Evolutionary conservation across 92 coral and sea anemone species (phyloP), one percentile per base, ranked within the genome.

Genomic region (Palythoa grandis): DNA sequence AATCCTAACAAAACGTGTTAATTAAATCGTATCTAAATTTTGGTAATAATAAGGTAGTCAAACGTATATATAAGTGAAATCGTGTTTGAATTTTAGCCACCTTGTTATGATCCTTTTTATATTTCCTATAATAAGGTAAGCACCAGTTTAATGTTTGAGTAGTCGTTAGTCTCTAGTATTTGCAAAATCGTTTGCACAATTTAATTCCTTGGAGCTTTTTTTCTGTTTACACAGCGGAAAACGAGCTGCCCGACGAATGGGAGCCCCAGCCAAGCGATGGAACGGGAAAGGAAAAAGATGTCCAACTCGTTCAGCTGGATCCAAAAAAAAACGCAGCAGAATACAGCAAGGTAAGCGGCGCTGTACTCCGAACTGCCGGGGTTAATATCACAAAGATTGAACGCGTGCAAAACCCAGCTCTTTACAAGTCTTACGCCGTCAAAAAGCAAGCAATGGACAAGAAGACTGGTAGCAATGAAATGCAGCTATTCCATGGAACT

Each of bases 401-500:
- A 29, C 87, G 95, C 38, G 83, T 92, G 7, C 95, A 92, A 75
- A 90, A 90, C 69, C 95, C 95, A 16, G 72, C 79, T 10, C 87
- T 88, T 23, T 82, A 74, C 77, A 82, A 83, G 37, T 56, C 76
- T 19, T 92, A 92, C 60, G 29, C 79, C 22, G 70, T 88, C 43
- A 88, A 85, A 65, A 92, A 92, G 70, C 90, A 68, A 19, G 87
- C 88, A 40, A 82, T 90, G 91, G 95, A 92, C 74, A 88, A 92
- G 52, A 77, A 83, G 25, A 85, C 80, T 76, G 93, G 92, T 15
- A 92, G 93, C 56, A 92, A 92, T 60, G 95, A 92, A 67, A 90
- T 67, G 83, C 20, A 72, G 13, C 90, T 94, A 54, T 94, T 89
- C 76, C 98, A 94, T 65, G 95, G 95, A 0, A 92, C 95, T 17